Conservation (phyloP, 2,888 invertebrate species). For the Girardia tigrina region DNA sequence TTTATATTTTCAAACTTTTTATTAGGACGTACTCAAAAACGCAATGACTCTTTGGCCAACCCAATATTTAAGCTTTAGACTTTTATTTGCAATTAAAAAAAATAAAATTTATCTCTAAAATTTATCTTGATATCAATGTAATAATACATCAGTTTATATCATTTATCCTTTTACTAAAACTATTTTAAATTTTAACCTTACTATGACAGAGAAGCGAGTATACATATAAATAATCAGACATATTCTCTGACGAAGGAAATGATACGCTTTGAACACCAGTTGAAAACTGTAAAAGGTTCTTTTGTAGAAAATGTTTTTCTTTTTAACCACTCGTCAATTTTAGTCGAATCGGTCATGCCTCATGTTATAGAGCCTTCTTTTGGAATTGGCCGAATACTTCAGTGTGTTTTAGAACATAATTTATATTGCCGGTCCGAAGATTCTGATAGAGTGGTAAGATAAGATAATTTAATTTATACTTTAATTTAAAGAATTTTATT, state of each 20-base stretch:
- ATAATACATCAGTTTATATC: not conserved
- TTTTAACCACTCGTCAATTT: not conserved
- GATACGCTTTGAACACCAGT: not conserved
- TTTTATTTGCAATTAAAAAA: too few species aligned
- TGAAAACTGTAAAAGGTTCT: not conserved
- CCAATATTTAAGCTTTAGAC: too few species aligned
- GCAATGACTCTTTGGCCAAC: too few species aligned
- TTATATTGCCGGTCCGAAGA: constrained; percentile 17
- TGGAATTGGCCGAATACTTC: constrained; percentile 36
- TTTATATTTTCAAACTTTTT: too few species aligned
- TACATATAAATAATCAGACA: not conserved
- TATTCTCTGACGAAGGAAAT: not conserved
- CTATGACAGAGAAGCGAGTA: not conserved
- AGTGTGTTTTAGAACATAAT: constrained; percentile 35
- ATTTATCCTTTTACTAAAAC: not conserved
- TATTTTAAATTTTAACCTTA: not conserved
- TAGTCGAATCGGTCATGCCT: constrained; percentile 28
- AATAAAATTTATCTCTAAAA: too few species aligned
- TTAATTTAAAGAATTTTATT: too few species aligned
- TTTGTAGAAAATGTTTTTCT: not conserved
- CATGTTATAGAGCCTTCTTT: constrained; percentile 37
- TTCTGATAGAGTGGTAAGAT: not conserved
- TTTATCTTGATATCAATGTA: too few species aligned
- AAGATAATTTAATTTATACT: not conserved
- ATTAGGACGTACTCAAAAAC: too few species aligned